Evolutionary conservation across 2,113 vertebrate genomes (phyloP).

Genomic region (Scartelaos histophorus): DNA sequence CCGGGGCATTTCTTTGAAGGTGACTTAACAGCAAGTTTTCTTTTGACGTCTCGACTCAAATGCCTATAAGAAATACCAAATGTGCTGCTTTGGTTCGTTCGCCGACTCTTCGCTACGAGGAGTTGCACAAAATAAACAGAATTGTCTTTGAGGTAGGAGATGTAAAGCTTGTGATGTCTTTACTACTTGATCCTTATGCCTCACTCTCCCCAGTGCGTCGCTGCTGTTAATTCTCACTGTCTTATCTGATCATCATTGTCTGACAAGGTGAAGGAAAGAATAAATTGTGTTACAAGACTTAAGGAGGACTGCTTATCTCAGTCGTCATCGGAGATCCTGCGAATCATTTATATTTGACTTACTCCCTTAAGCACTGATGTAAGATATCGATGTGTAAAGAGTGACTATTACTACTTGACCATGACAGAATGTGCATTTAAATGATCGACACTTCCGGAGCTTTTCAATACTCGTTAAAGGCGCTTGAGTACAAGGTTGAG

Average conservation of each 20-base stretch:
- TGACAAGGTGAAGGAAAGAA: background rate
- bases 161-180: constrained; percentile 32
- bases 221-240: constrained; percentile 22
- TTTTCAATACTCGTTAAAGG: background rate
- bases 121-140: constrained; percentile 33
- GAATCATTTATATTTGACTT: background rate
- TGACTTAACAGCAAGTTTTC: constrained; percentile 76
- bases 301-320: background rate
- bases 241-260: background rate
- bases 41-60: constrained; percentile 56
- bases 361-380: background rate
- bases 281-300: background rate
- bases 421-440: background rate
- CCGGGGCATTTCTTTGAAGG: constrained; percentile 77
- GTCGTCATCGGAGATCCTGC: background rate
- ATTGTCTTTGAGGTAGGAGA: constrained; percentile 30
- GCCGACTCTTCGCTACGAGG: constrained; percentile 35
- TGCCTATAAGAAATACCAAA: constrained; percentile 67
- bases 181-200: constrained; percentile 44
- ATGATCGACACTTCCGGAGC: background rate
- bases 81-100: constrained; percentile 52
- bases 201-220: constrained; percentile 14
- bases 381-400: background rate
- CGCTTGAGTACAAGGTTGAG: background rate
- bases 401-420: background rate